A percentile compares a stretch with the other conserved stretches of the same genome.
Conservation (phyloP, 2,888 invertebrate species). For the Spisula solida region DNA sequence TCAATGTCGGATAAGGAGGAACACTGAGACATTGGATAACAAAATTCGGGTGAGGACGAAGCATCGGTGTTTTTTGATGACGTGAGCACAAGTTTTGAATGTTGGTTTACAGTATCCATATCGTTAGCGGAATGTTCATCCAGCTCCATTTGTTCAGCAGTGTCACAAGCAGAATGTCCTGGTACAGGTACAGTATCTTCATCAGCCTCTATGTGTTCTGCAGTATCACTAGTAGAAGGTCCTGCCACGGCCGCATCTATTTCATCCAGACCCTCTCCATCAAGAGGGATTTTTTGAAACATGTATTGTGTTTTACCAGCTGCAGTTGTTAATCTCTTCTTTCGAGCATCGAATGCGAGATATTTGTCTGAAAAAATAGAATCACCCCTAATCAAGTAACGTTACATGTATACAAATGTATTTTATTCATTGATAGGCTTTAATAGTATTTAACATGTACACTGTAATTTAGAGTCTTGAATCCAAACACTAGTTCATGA, state of each 20-base stretch:
- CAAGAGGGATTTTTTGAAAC: background rate
- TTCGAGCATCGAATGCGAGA: background rate
- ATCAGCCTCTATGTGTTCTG: no score
- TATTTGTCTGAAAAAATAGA: slow-evolving; percentile 2
- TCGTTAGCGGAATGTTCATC: background rate
- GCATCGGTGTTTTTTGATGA: background rate
- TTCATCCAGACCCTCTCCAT: background rate
- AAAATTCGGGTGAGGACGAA: background rate
- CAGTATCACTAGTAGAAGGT: background rate
- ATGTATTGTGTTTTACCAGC: background rate
- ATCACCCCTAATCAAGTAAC: no score
- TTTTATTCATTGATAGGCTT: no score
- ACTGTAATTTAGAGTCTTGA: no score
- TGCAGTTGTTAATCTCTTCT: background rate
- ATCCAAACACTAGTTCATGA: no score
- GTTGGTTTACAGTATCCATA: background rate
- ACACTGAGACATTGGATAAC: background rate
- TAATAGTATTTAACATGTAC: no score
- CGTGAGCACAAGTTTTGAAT: background rate
- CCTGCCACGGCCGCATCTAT: background rate
- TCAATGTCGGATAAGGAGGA: background rate
- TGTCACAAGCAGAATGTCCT: background rate
- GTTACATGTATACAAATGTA: no score
- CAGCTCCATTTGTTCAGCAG: background rate
- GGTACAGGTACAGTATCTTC: background rate